Base-by-base conservation (phyloP, 2,113 vertebrate species). In the Hippopotamus amphibius region DNA sequence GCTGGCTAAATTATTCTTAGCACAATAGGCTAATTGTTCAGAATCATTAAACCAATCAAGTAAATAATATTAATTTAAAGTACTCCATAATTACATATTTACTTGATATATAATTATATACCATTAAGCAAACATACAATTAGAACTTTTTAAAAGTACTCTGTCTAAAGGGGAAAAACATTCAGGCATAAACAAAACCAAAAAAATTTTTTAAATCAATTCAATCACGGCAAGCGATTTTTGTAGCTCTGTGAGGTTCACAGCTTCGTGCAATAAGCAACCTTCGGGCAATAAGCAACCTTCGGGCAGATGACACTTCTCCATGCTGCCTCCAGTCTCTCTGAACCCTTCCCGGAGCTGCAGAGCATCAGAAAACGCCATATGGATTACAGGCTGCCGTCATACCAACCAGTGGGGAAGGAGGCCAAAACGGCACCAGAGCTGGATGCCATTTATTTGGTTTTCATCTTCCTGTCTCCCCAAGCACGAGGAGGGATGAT, bases 41-140 rank as follows among this genome's bases (percentile, higher is more conserved):
- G 95, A 98, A 95, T 94, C 91, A 93, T 97, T 97, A 92, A 97
- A 21, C 84, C 95, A 88, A 89, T 95, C 97, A 94, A 93, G 94
- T 71, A 97, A 98, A 98, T 97, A 98, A 97, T 90, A 97, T 14
- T 96, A 96, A 95, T 97, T 97, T 97, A 97, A 96, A 98, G 88
- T 68, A 66, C 76, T 22, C 94, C 76, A 53, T 98, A 98, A 98
- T 98, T 98, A 98, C 81, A 93, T 92, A 97, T 98, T 98, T 98
- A 96, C 97, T 72, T 94, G 85, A 95, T 85, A 93, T 96, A 17
- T 98, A 98, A 98, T 99, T 98, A 98, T 68, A 97, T 69, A 93
- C 88, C 83, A 97, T 76, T 97, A 95, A 96, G 91, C 93, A 98
- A 96, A 97, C 91, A 97, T 0, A 11, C 90, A 97, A 97, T 98